phyloP scores from a whole-genome alignment of 2,888 invertebrate species.

The Thumatha senex region DNA sequence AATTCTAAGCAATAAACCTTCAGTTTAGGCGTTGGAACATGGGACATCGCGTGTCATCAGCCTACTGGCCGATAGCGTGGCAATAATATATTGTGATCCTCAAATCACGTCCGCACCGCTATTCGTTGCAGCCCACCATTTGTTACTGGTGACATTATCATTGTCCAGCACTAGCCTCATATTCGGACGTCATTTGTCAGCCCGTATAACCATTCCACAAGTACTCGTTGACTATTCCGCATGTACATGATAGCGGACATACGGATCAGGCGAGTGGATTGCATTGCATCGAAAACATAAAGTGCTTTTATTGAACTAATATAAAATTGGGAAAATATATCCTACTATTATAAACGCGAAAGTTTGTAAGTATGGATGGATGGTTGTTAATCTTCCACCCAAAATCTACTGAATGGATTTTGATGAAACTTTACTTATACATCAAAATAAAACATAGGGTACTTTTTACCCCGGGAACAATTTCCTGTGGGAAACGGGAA shows the following conservation, averaged over 20 bases:
- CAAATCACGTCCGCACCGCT: constrained; percentile 55
- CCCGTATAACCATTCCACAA: constrained; percentile 37
- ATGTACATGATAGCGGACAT: constrained; percentile 33
- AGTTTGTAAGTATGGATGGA: too few relatives aligned
- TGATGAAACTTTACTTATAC: too few relatives aligned
- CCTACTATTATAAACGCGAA: too few relatives aligned
- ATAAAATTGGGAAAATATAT: too few relatives aligned
- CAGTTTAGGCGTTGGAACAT: constrained; percentile 21
- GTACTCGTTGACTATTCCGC: constrained; percentile 48
- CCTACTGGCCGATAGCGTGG: constrained; percentile 47
- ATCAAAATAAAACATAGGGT: too few relatives aligned
- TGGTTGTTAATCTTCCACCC: too few relatives aligned
- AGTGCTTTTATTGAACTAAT: too few relatives aligned
- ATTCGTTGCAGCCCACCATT: constrained; percentile 66
- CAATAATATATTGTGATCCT: constrained; percentile 69
- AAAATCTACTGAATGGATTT: too few relatives aligned
- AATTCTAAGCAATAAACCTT: constrained; percentile 24
- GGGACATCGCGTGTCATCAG: constrained; percentile 42
- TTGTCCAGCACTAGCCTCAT: constrained; percentile 71
- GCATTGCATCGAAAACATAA: background rate
- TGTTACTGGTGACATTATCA: constrained; percentile 76
- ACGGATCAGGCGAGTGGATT: constrained; percentile 19
- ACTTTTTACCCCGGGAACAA: too few relatives aligned
- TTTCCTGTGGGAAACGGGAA: too few relatives aligned
- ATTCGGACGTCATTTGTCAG: constrained; percentile 74